phyloP scores from a whole-genome alignment of 2,797 vertebrate species.

The Paguma larvata region DNA sequence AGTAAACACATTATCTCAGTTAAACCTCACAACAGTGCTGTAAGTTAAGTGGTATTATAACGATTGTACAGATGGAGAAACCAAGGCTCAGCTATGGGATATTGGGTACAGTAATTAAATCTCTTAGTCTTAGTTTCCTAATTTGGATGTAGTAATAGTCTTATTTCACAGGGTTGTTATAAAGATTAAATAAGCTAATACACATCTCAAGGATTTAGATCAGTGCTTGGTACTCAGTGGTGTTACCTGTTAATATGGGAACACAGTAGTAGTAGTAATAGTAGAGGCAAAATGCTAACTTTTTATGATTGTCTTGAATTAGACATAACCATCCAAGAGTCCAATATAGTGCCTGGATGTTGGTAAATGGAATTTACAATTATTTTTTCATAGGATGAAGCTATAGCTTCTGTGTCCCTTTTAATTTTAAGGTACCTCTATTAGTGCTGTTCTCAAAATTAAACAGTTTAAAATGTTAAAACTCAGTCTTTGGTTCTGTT shows the following conservation, averaged over 20 bases:
- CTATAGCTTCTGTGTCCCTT: background rate
- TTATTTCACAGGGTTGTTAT: background rate
- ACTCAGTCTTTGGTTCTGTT: conserved; percentile 21
- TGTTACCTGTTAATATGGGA: background rate
- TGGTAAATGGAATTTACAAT: background rate
- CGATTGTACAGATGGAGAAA: background rate
- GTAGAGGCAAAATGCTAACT: background rate
- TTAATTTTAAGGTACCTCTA: conserved; percentile 29
- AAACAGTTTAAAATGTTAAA: conserved; percentile 17
- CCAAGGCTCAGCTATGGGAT: background rate
- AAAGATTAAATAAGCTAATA: background rate
- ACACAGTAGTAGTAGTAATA: background rate
- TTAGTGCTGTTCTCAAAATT: conserved; percentile 4
- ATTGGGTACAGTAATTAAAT: background rate
- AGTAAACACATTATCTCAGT: background rate
- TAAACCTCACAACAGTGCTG: background rate
- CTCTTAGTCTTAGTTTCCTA: background rate
- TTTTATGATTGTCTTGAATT: conserved; percentile 26
- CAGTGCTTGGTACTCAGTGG: background rate
- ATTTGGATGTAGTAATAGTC: background rate
- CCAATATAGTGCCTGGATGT: background rate
- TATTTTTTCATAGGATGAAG: background rate
- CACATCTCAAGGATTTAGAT: background rate
- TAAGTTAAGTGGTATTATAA: background rate
- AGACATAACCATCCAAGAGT: background rate